phyloP scores from a whole-genome alignment of 2,888 invertebrate genomes.

The Melinaea menophilus region DNA sequence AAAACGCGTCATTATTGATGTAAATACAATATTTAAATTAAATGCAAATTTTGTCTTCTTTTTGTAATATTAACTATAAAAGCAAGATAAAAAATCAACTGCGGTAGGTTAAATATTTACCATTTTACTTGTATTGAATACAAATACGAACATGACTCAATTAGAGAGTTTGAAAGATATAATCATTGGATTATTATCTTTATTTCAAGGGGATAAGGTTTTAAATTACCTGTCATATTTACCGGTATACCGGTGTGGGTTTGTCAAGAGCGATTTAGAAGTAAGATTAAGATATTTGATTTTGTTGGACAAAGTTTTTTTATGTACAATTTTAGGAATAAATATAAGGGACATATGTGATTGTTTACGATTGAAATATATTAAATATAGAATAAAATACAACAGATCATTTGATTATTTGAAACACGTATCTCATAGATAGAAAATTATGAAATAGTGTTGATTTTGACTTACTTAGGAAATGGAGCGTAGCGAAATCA shows the following conservation, averaged over 20 bases:
- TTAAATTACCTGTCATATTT: not conserved
- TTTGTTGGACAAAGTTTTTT: too few relatives aligned
- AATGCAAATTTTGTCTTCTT: too few relatives aligned
- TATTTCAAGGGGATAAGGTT: not conserved
- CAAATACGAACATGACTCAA: not conserved
- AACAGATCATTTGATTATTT: not conserved
- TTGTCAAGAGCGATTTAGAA: conserved; percentile 3
- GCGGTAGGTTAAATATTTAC: too few relatives aligned
- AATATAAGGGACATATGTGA: too few relatives aligned
- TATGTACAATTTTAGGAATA: too few relatives aligned
- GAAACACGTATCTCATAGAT: not conserved
- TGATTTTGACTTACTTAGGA: conserved; percentile 48
- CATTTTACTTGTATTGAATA: not conserved
- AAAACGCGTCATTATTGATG: too few relatives aligned
- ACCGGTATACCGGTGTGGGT: conserved; percentile 21
- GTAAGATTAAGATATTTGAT: too few relatives aligned
- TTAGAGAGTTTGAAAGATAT: not conserved
- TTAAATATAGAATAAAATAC: too few relatives aligned
- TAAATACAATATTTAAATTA: not conserved
- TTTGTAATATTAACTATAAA: too few relatives aligned
- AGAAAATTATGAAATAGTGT: not conserved
- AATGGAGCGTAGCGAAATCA: conserved; percentile 60
- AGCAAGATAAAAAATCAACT: too few relatives aligned
- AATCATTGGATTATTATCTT: not conserved
- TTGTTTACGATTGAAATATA: too few relatives aligned